Conservation (phyloP, 1,140 invertebrate species). For the Drosophila nigromelanica region DNA sequence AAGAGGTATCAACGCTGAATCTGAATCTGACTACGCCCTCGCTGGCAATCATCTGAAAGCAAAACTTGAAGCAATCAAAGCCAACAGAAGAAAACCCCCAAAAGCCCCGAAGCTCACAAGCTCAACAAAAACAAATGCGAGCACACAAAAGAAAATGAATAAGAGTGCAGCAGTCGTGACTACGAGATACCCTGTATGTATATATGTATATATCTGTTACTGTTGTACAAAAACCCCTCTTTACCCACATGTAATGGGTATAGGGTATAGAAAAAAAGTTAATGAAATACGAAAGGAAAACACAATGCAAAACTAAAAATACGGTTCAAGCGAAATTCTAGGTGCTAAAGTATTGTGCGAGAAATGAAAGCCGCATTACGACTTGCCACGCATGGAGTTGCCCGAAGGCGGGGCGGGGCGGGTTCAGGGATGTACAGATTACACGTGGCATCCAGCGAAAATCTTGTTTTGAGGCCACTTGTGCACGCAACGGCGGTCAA, state of each 20-base stretch:
- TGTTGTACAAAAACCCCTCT: no score
- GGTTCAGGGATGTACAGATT: constrained; percentile 33
- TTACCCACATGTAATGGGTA: no score
- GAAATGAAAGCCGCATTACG: constrained; percentile 20
- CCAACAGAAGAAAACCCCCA: constrained; percentile 58
- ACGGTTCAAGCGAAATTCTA: constrained; percentile 20
- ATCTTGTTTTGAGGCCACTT: constrained; percentile 66
- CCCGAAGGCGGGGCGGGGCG: not conserved
- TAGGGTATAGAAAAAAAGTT: constrained; percentile 2
- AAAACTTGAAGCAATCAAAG: constrained; percentile 77
- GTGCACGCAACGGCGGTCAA: constrained; percentile 64
- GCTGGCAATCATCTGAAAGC: constrained; percentile 62
- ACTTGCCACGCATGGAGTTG: constrained; percentile 17
- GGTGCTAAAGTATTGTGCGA: constrained; percentile 37
- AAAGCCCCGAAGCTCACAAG: constrained; percentile 28
- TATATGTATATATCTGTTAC: no score
- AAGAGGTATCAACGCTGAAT: constrained; percentile 63
- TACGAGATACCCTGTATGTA: no score
- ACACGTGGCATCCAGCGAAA: constrained; percentile 53
- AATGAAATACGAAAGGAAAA: constrained; percentile 14
- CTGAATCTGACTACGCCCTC: constrained; percentile 28
- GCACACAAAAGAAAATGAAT: constrained; percentile 33
- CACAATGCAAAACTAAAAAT: constrained; percentile 47
- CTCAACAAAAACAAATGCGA: constrained; percentile 30
- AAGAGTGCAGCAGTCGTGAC: not conserved